Conservation (phyloP, 1,140 invertebrate species). For the Hestina assimilis region DNA sequence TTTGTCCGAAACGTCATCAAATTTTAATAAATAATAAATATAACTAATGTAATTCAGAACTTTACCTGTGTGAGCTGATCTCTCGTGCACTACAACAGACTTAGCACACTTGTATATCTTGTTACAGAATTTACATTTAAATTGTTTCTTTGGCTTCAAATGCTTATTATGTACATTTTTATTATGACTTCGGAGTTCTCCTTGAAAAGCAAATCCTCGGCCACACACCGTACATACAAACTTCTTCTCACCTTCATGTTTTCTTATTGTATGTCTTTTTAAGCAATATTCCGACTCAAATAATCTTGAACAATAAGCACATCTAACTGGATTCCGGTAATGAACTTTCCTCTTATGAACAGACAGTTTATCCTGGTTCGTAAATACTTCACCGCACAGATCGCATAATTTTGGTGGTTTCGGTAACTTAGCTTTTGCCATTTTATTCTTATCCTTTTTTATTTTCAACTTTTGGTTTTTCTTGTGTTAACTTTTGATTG, state of each 20-base stretch:
- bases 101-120: conserved; percentile 68
- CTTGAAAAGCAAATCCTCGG: conserved; percentile 61
- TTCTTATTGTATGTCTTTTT: conserved; percentile 62
- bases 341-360: conserved; percentile 52
- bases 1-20: too few species aligned
- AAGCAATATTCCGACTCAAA: conserved; percentile 64
- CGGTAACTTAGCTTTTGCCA: conserved; percentile 35
- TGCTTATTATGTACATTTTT: conserved; percentile 66
- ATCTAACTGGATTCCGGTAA: conserved; percentile 45
- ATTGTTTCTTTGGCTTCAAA: conserved; percentile 47
- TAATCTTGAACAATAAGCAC: conserved; percentile 52
- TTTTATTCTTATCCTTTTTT: conserved; percentile 37
- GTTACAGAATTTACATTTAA: conserved; percentile 63
- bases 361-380: conserved; percentile 44
- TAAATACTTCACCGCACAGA: conserved; percentile 58
- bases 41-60: too few species aligned
- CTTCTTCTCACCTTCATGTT: conserved; percentile 52
- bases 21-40: too few species aligned
- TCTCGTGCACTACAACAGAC: conserved; percentile 69
- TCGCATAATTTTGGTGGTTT: conserved; percentile 57
- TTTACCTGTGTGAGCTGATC: conserved; percentile 75
- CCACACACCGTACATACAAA: conserved; percentile 68
- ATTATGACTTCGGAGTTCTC: conserved; percentile 57
- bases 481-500: neutral
- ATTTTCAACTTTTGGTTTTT: conserved; percentile 21